Percentiles rank a stretch among this genome's conserved stretches.
Evolutionary conservation across 2,113 vertebrate genomes (phyloP).

Genomic region (Passerina amoena): DNA sequence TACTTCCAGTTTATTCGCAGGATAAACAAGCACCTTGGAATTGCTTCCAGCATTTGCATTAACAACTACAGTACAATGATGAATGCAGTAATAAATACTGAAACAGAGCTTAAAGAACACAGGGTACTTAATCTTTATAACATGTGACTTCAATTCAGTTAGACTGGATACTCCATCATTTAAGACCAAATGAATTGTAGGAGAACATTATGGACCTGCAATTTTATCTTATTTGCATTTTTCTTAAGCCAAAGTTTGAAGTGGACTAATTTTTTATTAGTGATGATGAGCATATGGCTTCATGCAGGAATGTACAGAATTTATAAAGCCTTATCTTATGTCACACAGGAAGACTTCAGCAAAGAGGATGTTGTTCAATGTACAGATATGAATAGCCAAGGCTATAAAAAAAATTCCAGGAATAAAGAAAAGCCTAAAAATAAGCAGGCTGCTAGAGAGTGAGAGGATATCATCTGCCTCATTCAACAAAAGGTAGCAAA

Average conservation of each 20-base stretch:
- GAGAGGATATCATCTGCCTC: background rate
- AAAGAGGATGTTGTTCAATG: background rate
- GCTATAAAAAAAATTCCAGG: background rate
- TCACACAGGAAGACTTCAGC: background rate
- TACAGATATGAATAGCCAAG: background rate
- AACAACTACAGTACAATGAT: conserved; percentile 22
- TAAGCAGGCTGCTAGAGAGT: background rate
- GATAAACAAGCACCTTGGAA: conserved; percentile 7
- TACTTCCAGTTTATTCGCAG: background rate
- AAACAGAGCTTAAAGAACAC: conserved; percentile 16
- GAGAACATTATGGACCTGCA: background rate
- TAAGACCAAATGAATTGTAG: background rate
- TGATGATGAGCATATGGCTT: background rate
- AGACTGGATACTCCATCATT: conserved; percentile 1
- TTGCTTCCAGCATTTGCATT: conserved; percentile 23
- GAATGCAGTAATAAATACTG: conserved; percentile 31
- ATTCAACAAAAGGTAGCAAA: background rate
- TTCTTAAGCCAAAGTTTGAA: background rate
- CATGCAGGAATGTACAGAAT: background rate
- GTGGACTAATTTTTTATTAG: background rate
- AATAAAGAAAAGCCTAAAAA: background rate
- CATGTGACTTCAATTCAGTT: background rate
- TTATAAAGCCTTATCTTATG: background rate
- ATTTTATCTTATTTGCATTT: background rate
- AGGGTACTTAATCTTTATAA: conserved; percentile 32